Conservation (phyloP, 2,797 vertebrate species). For the Buceros bicornis region DNA sequence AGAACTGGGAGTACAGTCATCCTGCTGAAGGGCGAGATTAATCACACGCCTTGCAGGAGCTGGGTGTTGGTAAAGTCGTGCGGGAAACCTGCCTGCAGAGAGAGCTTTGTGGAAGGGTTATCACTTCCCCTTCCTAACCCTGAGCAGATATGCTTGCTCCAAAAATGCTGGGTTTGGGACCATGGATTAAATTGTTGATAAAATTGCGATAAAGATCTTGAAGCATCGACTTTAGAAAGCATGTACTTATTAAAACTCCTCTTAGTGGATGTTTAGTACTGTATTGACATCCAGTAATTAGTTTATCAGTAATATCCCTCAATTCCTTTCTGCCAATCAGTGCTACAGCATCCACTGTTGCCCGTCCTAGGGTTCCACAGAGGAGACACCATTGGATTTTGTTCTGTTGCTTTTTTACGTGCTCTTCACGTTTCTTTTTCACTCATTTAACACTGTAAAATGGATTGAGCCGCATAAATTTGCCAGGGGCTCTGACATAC, state of each 20-base stretch:
- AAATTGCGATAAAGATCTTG: conserved; percentile 16
- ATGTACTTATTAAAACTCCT: conserved; percentile 1
- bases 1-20: accelerated
- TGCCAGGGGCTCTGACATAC: accelerated
- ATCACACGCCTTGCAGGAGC: accelerated
- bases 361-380: neutral
- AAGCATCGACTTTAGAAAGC: conserved; percentile 20
- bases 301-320: conserved; percentile 32
- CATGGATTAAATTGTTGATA: neutral
- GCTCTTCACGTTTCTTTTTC: neutral
- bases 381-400: neutral
- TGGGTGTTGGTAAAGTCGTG: neutral
- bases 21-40: neutral
- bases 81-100: neutral
- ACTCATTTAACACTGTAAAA: neutral
- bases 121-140: neutral
- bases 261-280: neutral
- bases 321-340: conserved; percentile 24
- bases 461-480: neutral
- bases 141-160: neutral
- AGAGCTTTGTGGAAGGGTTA: neutral
- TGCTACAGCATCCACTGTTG: neutral
- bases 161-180: neutral
- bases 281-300: conserved; percentile 43
- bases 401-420: neutral